A percentile compares a stretch with the other conserved stretches of the same genome.
These are phyloP conservation scores for Popillia japonica DNA, from an alignment of 1,140 invertebrate genomes.

Conservation along the genomic window DNA sequence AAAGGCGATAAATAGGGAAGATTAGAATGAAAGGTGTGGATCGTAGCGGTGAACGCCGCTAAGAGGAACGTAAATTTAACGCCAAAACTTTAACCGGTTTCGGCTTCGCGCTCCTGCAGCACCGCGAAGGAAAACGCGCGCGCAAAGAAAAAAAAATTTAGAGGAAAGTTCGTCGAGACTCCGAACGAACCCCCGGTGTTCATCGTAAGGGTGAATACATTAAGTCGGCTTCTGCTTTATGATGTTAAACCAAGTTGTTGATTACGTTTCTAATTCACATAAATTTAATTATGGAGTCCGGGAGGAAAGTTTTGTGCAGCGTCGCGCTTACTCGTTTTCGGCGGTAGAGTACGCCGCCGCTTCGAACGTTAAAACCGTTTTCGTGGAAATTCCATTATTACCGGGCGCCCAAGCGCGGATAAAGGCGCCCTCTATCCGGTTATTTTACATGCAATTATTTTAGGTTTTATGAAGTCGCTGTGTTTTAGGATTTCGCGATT, in stretches of 20 bases:
- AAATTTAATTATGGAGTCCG: constrained; percentile 5
- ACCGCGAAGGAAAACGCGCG: too few relatives aligned
- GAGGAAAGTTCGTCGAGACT: background rate
- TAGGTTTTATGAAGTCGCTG: background rate
- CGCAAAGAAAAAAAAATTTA: background rate
- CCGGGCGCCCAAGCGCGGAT: background rate
- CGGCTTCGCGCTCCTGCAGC: background rate
- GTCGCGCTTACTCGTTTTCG: background rate
- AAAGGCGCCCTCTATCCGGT: background rate
- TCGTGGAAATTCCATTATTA: too few relatives aligned
- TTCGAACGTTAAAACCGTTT: background rate
- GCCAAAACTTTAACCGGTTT: background rate
- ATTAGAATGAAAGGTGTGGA: background rate
- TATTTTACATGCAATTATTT: background rate
- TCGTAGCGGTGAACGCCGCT: background rate
- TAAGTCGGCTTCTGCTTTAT: constrained; percentile 10
- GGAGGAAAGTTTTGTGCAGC: background rate
- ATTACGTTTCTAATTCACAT: constrained; percentile 15
- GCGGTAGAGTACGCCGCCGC: background rate
- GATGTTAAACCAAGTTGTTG: constrained; percentile 18
- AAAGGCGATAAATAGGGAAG: background rate
- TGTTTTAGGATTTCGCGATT: background rate
- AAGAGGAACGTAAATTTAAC: constrained; percentile 8
- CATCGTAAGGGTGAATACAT: background rate
- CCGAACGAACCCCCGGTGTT: background rate